Conservation (phyloP, 2,888 invertebrate genomes). For the Amiota minor region DNA sequence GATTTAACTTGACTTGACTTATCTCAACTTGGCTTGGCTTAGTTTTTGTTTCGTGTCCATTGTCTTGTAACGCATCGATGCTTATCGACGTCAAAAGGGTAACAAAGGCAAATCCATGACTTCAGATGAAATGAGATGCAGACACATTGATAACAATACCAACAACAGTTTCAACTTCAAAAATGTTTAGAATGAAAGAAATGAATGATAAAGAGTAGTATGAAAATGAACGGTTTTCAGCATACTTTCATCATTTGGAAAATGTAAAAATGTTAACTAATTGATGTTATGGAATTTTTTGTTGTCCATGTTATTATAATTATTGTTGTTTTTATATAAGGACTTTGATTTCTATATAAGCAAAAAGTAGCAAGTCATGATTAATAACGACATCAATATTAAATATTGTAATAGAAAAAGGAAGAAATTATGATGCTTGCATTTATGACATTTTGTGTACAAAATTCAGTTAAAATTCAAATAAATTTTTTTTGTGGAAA, state of each 20-base stretch:
- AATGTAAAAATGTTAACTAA: constrained; percentile 7
- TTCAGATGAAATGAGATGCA: constrained; percentile 52
- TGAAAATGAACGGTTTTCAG: no score
- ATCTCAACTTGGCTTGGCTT: background rate
- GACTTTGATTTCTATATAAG: no score
- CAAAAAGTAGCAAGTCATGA: no score
- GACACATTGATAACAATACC: constrained; percentile 43
- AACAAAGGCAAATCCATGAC: background rate
- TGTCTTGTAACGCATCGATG: constrained; percentile 24
- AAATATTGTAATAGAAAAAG: no score
- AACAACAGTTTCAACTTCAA: constrained; percentile 16
- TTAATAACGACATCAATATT: no score
- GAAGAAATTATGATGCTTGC: no score
- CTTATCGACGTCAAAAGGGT: constrained; percentile 9
- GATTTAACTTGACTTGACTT: background rate
- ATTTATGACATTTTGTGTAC: no score
- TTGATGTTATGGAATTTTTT: background rate
- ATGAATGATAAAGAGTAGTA: no score
- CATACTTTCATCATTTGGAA: background rate
- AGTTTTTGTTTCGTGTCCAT: background rate
- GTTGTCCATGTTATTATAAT: background rate
- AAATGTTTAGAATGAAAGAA: no score
- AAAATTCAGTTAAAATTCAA: no score
- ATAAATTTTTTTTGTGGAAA: no score
- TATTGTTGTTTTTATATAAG: no score